Conservation (phyloP, 2,888 invertebrate genomes). For the Myathropa florea region DNA sequence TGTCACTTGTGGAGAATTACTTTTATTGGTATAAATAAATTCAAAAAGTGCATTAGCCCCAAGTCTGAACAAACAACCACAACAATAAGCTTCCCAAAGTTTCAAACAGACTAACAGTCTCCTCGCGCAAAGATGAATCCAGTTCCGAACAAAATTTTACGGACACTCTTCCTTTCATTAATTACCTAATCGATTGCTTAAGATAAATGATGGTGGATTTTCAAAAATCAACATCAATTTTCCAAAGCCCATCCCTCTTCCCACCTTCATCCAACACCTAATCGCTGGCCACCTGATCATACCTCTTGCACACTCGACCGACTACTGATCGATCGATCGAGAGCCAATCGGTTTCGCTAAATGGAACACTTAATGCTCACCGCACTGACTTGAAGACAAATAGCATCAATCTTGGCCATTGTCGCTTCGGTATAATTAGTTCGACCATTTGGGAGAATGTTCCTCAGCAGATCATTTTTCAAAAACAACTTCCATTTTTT, state of each 20-base stretch:
- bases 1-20: background rate
- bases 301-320: constrained; percentile 24
- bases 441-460: constrained; percentile 77
- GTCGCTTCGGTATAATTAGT: constrained; percentile 76
- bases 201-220: constrained; percentile 61
- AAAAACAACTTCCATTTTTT: constrained; percentile 56
- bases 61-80: background rate
- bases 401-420: constrained; percentile 69
- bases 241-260: constrained; percentile 24
- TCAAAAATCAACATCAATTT: constrained; percentile 55
- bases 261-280: constrained; percentile 3
- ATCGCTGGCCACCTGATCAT: background rate
- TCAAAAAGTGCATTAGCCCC: background rate
- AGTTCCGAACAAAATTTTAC: background rate
- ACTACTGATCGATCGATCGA: constrained; percentile 48
- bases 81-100: background rate
- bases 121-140: background rate
- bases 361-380: constrained; percentile 52
- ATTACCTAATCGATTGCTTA: constrained; percentile 42
- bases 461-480: constrained; percentile 79
- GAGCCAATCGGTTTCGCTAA: constrained; percentile 41
- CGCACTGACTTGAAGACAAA: constrained; percentile 49
- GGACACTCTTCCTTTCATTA: constrained; percentile 15
- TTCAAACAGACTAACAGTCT: constrained; percentile 1
- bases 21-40: background rate